These are phyloP conservation scores for Ceratothoa steindachneri DNA, from an alignment of 2,888 invertebrate genomes.

Conservation along the genomic window DNA sequence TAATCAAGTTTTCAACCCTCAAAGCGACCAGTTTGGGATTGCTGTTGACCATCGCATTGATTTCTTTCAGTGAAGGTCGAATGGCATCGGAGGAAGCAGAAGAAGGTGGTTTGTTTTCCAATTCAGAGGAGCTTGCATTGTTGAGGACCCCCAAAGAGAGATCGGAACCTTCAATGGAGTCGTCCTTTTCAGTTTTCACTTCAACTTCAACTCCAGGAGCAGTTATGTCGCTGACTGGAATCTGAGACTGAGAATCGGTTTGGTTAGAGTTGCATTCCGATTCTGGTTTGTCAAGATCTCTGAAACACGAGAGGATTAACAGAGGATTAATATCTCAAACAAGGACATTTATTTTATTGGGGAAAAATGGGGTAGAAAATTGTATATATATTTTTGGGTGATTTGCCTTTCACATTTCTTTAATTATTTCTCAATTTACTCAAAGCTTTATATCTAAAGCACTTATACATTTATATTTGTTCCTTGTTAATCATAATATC, in stretches of 20 bases:
- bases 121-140: not conserved
- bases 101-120: not conserved
- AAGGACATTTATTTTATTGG: no score
- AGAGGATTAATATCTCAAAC: no score
- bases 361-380: no score
- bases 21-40: constrained; percentile 3
- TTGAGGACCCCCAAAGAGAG: not conserved
- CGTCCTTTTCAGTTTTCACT: not conserved
- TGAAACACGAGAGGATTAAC: not conserved
- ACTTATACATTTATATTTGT: no score
- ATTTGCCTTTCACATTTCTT: no score
- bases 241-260: not conserved
- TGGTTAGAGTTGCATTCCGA: not conserved
- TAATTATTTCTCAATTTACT: no score
- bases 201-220: not conserved
- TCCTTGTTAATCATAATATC: no score
- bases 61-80: not conserved
- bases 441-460: no score
- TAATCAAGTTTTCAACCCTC: not conserved
- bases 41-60: not conserved
- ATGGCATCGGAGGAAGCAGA: not conserved
- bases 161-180: not conserved
- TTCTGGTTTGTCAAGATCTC: not conserved
- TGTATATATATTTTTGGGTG: no score
- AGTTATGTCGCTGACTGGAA: not conserved